Evolutionary conservation across 2,888 invertebrate genomes (phyloP), one percentile per base, ranked within the genome.

Genomic region (Drosophila conformis): DNA sequence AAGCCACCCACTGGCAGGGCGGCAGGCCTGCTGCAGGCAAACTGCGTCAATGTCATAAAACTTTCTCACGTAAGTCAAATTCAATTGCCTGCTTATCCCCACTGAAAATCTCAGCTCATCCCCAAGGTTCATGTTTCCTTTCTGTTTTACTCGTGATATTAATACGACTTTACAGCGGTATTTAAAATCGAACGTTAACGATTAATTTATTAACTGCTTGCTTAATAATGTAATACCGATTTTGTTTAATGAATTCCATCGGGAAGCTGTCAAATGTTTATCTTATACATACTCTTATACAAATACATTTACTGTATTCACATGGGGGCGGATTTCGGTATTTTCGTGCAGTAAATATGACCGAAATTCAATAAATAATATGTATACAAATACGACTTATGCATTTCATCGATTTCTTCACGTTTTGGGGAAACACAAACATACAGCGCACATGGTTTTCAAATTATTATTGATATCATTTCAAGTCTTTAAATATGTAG

Each of bases 11-110:
- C 53, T 38, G 25, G 29, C 18, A 46, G 29, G n/a, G n/a, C 48
- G 11, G 2, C 66, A 51, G 51, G 59, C 73, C 18, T 25, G 31
- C 40, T 15, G 58, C 42, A 15, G 25, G 4, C 64, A 48, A 78
- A 69, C 52, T 86, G 72, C 86, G 89, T 90, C 90, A 90, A 67
- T 71, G 78, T 78, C 82, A 57, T 85, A 80, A 85, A 89, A 82
- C 63, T 71, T 86, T 88, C 89, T 83, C 87, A 87, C 90, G 90
- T 82, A 88, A 90, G 72, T 90, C 87, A 87, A 86, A 82, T 54
- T 80, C 67, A 65, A 54, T 29, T 71, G 76, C 52, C 31, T 58
- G 52, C 63, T 76, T 63, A 53, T 71, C 46, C 46, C 36, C 33
- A 31, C 18, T 35, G 40, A 27, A 33, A 38, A 62, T 57, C 52